Evolutionary conservation across 2,113 vertebrate genomes (phyloP).

Genomic region (Azemiops feae): DNA sequence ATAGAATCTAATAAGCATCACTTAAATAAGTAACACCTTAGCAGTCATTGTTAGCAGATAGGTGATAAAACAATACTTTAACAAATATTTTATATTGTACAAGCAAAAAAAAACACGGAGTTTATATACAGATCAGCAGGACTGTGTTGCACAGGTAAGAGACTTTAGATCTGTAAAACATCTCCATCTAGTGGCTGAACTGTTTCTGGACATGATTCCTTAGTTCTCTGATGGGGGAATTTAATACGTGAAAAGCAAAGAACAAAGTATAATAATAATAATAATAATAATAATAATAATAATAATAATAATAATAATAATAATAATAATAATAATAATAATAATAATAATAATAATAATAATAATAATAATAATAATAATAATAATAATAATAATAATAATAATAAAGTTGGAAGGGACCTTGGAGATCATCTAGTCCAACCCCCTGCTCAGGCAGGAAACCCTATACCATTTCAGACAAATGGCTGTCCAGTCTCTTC

Average conservation of each 20-base stretch:
- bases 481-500: too few relatives aligned
- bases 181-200: conserved; percentile 17
- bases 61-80: not conserved
- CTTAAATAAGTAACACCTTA: not conserved
- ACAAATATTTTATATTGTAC: not conserved
- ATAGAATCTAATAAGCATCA: not conserved
- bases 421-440: too few relatives aligned
- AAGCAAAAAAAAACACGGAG: not conserved
- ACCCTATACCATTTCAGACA: too few relatives aligned
- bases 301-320: too few relatives aligned
- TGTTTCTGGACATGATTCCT: not conserved
- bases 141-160: not conserved
- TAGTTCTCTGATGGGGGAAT: not conserved
- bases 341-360: too few relatives aligned
- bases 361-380: too few relatives aligned
- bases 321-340: too few relatives aligned
- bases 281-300: too few relatives aligned
- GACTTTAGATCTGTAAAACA: not conserved
- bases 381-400: too few relatives aligned
- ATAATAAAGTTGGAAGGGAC: too few relatives aligned
- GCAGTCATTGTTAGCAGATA: not conserved
- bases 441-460: too few relatives aligned
- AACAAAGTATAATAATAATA: too few relatives aligned
- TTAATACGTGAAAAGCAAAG: not conserved
- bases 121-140: not conserved